Evolutionary conservation across 2,888 invertebrate species (phyloP), one percentile per base, ranked within the genome.

Genomic region (Lycia hirtaria): DNA sequence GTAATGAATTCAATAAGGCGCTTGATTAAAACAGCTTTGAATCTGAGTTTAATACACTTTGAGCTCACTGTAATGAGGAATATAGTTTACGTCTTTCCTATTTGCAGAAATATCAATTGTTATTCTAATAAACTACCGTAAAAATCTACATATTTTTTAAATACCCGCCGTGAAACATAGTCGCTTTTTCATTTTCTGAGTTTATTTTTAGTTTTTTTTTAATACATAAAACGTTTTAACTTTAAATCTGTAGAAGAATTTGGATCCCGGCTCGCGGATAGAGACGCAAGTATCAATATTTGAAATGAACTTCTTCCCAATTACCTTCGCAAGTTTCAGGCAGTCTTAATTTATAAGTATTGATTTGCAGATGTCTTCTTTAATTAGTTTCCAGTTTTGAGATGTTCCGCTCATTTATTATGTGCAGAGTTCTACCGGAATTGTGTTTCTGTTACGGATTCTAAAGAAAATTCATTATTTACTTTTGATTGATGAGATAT

Each of bases 351-450:
- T 87, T 84, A 83, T 54, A 70, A 86, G 86, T 87, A 91, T 91
- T 85, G 88, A 87, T 88, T 87, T 78, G 78, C 76, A 76, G 60
- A 62, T 56, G 50, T 73, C 75, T 78, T 72, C 77, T 89, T 89
- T 87, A 91, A 91, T 91, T 90, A 88, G 88, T 88, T 91, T 80
- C 76, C 69, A 81, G 80, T 77, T 84, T 78, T 78, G 80, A 81
- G 78, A 78, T 75, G 76, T 75, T 75, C 71, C 73, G 68, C 79
- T 85, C 82, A 85, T 88, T 88, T 87, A 84, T 87, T 83, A 84
- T 82, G 81, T 76, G 73, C 78, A 76, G 75, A 72, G 75, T 77
- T 75, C 62, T 59, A 43, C 52, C 49, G 43, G 50, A 32, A 63
- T 62, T 56, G 56, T 53, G 40, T 60, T 44, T 55, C 51, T 40